These are phyloP conservation scores for Macrophya annulata DNA, from an alignment of 2,888 invertebrate species.

Conservation along the genomic window DNA sequence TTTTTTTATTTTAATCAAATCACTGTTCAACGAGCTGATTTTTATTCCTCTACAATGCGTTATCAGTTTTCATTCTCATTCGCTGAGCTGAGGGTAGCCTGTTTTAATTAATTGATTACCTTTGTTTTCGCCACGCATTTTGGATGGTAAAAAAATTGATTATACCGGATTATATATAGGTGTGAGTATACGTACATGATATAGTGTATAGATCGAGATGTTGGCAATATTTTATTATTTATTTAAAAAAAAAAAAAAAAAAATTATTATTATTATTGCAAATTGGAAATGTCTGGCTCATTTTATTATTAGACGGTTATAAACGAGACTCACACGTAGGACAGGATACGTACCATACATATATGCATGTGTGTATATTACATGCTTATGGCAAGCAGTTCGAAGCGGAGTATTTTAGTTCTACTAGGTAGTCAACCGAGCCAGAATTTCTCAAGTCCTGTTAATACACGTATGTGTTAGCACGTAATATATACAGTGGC, in stretches of 20 bases:
- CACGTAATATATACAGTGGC: constrained; percentile 49
- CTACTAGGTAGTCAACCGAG: constrained; percentile 36
- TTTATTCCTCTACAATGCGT: constrained; percentile 1
- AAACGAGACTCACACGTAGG: neutral
- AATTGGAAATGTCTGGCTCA: neutral
- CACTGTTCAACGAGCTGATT: constrained; percentile 6
- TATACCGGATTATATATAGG: neutral
- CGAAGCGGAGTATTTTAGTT: constrained; percentile 16
- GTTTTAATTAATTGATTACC: constrained; percentile 13
- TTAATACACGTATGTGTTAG: constrained; percentile 40
- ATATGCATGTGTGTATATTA: neutral
- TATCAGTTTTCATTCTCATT: constrained; percentile 7
- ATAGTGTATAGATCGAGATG: neutral
- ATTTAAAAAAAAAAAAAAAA: too few species aligned
- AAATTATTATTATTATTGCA: neutral
- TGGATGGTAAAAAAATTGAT: neutral
- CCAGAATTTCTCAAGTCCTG: constrained; percentile 41
- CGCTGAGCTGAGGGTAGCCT: neutral
- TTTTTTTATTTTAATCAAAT: neutral
- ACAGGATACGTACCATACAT: neutral
- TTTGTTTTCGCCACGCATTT: neutral
- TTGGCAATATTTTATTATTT: neutral
- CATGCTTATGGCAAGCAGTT: neutral
- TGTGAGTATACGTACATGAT: neutral
- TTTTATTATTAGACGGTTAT: neutral